phyloP scores from a whole-genome alignment of 1,140 invertebrate species.

The Diuraphis noxia region DNA sequence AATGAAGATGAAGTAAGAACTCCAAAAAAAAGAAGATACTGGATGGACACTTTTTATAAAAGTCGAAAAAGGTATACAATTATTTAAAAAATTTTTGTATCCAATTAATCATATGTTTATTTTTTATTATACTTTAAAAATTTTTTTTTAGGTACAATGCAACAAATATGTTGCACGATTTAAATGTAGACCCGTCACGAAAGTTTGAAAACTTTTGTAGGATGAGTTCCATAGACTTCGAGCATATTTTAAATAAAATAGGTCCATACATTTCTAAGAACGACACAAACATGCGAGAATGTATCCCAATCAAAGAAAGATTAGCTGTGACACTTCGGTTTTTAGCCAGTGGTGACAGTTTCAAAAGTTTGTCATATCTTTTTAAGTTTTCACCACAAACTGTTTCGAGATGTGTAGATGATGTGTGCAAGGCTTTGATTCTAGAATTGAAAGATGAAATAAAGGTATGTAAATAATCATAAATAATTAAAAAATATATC shows the following conservation, averaged over 20 bases:
- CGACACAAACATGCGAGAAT: neutral
- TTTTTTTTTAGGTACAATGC: neutral
- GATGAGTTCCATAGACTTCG: conserved; percentile 26
- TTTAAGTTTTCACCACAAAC: neutral
- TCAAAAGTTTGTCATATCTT: neutral
- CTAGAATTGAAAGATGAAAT: neutral
- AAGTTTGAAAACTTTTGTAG: conserved; percentile 55
- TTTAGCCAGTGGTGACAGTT: conserved; percentile 17
- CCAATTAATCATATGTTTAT: too few species aligned
- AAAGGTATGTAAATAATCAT: neutral
- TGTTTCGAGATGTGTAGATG: neutral
- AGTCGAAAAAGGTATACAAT: too few species aligned
- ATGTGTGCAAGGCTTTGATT: neutral
- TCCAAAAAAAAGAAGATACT: neutral
- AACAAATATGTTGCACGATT: neutral
- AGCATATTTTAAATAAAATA: neutral
- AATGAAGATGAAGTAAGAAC: too few species aligned
- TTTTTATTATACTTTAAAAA: neutral
- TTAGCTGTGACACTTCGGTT: neutral
- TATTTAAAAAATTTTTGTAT: too few species aligned
- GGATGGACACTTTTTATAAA: neutral
- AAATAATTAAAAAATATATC: neutral
- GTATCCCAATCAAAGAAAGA: neutral
- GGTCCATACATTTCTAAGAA: neutral
- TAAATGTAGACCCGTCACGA: neutral